A percentile compares a stretch with the other conserved stretches of the same genome.
phyloP scores from a whole-genome alignment of 2,888 invertebrate species.

The Drepanosiphum platanoidis region DNA sequence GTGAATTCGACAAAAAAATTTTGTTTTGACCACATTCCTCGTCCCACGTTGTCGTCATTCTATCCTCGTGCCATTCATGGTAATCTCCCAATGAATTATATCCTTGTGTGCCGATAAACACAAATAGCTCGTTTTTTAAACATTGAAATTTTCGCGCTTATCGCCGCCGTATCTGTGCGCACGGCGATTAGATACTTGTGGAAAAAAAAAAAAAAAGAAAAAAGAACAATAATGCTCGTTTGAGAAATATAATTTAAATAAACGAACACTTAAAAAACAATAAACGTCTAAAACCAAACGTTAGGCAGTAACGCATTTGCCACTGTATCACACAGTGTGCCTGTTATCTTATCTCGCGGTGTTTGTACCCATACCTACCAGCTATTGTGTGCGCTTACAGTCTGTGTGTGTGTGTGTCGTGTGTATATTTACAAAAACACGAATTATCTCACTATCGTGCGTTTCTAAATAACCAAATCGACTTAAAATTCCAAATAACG shows the following conservation, averaged over 20 bases:
- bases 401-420: not conserved
- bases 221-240: conserved; percentile 37
- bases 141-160: conserved; percentile 32
- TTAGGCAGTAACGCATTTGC: not conserved
- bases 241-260: conserved; percentile 45
- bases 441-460: not conserved
- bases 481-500: conserved; percentile 3
- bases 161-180: conserved; percentile 33
- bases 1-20: not conserved
- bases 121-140: conserved; percentile 14
- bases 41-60: not conserved
- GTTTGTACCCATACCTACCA: too few species aligned
- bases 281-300: conserved; percentile 42
- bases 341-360: conserved; percentile 31
- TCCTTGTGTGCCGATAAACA: conserved; percentile 7
- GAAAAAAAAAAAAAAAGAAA: conserved; percentile 3
- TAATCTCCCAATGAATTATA: not conserved
- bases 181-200: conserved; percentile 26
- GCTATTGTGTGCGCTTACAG: not conserved
- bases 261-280: conserved; percentile 50
- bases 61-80: not conserved
- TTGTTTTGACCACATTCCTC: conserved; percentile 12
- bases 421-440: conserved; percentile 36
- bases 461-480: not conserved
- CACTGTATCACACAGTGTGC: not conserved